Conservation (phyloP, 2,888 invertebrate genomes). For the Pachliopta kotzebuea region DNA sequence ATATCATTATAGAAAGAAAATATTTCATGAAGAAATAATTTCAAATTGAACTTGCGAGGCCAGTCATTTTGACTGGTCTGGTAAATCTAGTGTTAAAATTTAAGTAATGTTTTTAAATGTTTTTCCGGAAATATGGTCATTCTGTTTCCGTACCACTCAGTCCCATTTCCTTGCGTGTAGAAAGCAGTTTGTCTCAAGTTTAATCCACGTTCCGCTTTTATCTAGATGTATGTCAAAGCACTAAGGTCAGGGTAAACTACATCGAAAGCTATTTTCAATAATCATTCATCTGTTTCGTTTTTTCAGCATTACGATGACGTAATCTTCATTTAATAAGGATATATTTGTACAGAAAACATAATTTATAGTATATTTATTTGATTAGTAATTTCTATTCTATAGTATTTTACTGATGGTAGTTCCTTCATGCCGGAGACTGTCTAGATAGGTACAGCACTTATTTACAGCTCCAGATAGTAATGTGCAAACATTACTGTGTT, state of each 20-base stretch:
- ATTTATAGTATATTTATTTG: background rate
- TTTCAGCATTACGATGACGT: background rate
- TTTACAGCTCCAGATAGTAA: no score
- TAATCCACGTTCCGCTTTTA: slow-evolving; percentile 21
- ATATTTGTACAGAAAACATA: background rate
- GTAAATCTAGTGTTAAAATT: no score
- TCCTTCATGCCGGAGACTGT: no score
- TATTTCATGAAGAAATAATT: no score
- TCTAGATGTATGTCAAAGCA: slow-evolving; percentile 9
- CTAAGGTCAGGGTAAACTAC: slow-evolving; percentile 18
- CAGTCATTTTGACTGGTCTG: no score
- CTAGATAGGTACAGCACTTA: no score
- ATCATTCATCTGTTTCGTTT: background rate
- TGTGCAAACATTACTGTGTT: no score
- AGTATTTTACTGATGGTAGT: no score
- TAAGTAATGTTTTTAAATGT: no score
- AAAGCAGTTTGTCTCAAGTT: slow-evolving; percentile 20
- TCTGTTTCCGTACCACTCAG: slow-evolving; percentile 21
- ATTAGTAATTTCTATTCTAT: no score
- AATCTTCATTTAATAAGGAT: background rate
- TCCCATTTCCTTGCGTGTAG: slow-evolving; percentile 23
- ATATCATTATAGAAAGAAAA: no score
- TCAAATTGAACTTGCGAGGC: no score
- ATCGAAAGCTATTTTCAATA: background rate
- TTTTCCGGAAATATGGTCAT: background rate